Evolutionary conservation across 2,888 invertebrate genomes (phyloP), one percentile per base, ranked within the genome.

Genomic region (Linnaemya tessellans): DNA sequence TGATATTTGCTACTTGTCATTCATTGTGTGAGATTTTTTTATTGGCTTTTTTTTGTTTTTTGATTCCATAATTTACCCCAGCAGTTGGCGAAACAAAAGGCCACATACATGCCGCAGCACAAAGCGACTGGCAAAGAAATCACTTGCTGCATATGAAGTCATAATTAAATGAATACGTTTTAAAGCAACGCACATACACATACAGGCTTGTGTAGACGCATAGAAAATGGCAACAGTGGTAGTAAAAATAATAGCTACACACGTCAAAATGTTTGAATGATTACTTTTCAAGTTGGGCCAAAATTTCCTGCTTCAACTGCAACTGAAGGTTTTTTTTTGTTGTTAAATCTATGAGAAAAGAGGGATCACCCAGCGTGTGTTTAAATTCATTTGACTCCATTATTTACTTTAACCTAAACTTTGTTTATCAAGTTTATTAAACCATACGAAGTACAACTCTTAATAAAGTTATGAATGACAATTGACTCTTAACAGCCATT

Each of bases 261-360:
- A 71, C 82, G 86, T 84, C 86, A 86, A 84, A 86, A 56, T 77
- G 82, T 84, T 84, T 86, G 84, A 86, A 62, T 86, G 86, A 86
- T 86, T 80, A 60, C 20, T 35, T 67, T 46, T 67, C 18, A 30
- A 20, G 30, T 22, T 13, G 38, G 46, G 35, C 10, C 1, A 20
- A 54, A 56, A 56, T 68, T 54, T 49, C 13, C 43, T 38, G 46
- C 68, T 20, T 4, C 20, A 38, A 68, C 41, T 18, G 35, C 25
- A 41, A 15, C 30, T 41, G 41, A 11, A 3, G 41, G 30, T 46
- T n/a, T 13, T 15, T 13, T 46, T 13, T 30, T 30, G 25, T 10
- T 64, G 41, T 2, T 20, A 2, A n/a, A n/a, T 10, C 18, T 10
- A 11, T 5, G 65, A 10, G 10, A n/a, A 56, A 10, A 5, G 22